These are phyloP conservation scores for Alcedo quadribrachys DNA, from an alignment of 2,797 vertebrate species.

Conservation along the genomic window DNA sequence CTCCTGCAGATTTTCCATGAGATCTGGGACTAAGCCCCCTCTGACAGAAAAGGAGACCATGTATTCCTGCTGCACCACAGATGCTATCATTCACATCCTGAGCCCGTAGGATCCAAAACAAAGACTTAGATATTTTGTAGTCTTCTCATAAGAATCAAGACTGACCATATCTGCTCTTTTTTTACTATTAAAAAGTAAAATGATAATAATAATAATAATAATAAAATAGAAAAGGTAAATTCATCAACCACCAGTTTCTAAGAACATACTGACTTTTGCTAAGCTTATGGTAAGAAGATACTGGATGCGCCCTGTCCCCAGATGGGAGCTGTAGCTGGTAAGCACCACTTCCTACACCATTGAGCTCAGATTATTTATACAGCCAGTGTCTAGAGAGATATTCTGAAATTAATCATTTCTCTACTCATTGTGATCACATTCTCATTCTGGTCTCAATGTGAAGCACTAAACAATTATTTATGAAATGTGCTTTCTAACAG, in stretches of 20 bases:
- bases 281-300: neutral
- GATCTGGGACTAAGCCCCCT: neutral
- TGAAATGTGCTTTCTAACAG: neutral
- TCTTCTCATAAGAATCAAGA: neutral
- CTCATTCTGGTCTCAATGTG: neutral
- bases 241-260: neutral
- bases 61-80: neutral
- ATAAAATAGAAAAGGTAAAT: neutral
- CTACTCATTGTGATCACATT: neutral
- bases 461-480: neutral
- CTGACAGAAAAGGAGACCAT: neutral
- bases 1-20: neutral
- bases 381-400: neutral
- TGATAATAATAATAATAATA: too few relatives aligned
- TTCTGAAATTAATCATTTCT: neutral
- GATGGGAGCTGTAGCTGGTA: neutral
- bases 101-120: neutral
- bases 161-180: neutral
- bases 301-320: neutral
- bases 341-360: neutral
- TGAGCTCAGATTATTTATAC: neutral
- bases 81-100: neutral
- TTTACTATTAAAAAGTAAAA: neutral
- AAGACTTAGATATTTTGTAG: neutral
- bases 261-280: neutral